Evolutionary conservation across 2,113 vertebrate species (phyloP).

Genomic region (mouse (Mus musculus)): DNA sequence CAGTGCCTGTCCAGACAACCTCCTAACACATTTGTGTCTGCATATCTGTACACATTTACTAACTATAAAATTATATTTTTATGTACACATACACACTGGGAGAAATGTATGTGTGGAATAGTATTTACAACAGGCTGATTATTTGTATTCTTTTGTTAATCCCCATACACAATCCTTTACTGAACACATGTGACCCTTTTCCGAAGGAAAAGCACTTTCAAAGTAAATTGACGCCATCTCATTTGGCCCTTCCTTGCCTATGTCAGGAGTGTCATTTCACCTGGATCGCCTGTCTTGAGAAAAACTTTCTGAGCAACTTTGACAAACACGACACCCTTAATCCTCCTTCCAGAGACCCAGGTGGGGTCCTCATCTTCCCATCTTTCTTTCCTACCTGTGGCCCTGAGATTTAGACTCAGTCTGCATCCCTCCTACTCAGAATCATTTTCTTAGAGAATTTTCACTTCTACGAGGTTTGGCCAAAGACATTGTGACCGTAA

Average conservation of each 20-base stretch:
- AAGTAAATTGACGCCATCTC: not conserved
- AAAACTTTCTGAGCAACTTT: not conserved
- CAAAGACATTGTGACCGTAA: not conserved
- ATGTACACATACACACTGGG: not conserved
- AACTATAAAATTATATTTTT: constrained; percentile 2
- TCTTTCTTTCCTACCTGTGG: not conserved
- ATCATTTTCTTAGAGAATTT: not conserved
- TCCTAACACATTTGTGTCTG: constrained; percentile 11
- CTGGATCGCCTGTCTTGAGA: not conserved
- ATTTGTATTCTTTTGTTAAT: not conserved
- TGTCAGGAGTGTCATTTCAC: not conserved
- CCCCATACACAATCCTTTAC: not conserved
- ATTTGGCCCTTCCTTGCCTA: not conserved
- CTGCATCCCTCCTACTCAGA: not conserved
- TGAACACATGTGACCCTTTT: not conserved
- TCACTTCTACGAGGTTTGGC: not conserved
- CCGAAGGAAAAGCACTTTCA: constrained; percentile 8
- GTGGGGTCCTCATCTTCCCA: not conserved
- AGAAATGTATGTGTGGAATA: not conserved
- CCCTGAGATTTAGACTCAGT: not conserved
- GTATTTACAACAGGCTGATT: not conserved
- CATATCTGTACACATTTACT: not conserved
- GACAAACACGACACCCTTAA: not conserved
- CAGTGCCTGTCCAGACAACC: constrained; percentile 39
- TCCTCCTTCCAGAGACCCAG: not conserved